Percentiles rank a stretch among this genome's conserved stretches.
These are phyloP conservation scores for Aurelia sp. DNA, from an alignment of 30 jellyfish, hydroid and myxozoan species.

Conservation along the genomic window DNA sequence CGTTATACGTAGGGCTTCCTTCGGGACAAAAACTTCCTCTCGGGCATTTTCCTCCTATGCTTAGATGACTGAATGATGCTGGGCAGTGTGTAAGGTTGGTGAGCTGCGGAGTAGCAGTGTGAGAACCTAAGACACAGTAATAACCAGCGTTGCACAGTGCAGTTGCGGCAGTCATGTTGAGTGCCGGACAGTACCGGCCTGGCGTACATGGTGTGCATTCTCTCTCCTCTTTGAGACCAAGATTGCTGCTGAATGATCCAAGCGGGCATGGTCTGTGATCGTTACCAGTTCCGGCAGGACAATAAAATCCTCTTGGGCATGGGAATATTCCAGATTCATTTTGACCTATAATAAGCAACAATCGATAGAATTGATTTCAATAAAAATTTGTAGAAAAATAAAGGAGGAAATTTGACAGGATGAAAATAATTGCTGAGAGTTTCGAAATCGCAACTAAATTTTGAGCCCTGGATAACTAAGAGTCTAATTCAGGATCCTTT, in stretches of 20 bases:
- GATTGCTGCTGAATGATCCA: conserved; percentile 86
- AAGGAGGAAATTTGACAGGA: too few species aligned
- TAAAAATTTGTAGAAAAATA: not conserved
- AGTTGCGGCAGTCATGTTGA: conserved; percentile 67
- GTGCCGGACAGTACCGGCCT: conserved; percentile 74
- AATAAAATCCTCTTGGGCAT: conserved; percentile 91
- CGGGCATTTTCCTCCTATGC: conserved; percentile 96
- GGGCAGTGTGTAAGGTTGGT: conserved; percentile 96
- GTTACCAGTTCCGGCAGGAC: conserved; percentile 93
- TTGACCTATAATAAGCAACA: conserved; percentile 45
- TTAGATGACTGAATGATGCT: conserved; percentile 75
- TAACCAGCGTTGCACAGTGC: conserved; percentile 89
- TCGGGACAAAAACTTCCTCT: conserved; percentile 83
- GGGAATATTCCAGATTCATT: conserved; percentile 81
- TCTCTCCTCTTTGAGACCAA: conserved; percentile 65
- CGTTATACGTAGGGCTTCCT: conserved; percentile 82
- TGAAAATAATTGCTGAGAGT: too few species aligned
- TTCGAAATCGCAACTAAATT: too few species aligned
- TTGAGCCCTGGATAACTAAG: too few species aligned
- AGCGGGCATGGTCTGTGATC: conserved; percentile 86
- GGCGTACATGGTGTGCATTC: conserved; percentile 91
- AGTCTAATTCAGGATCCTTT: too few species aligned
- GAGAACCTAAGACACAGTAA: conserved; percentile 90
- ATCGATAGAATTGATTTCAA: not conserved
- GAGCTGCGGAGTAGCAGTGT: conserved; percentile 87